Conservation (phyloP, 2,797 vertebrate genomes). For the Miichthys miiuy region DNA sequence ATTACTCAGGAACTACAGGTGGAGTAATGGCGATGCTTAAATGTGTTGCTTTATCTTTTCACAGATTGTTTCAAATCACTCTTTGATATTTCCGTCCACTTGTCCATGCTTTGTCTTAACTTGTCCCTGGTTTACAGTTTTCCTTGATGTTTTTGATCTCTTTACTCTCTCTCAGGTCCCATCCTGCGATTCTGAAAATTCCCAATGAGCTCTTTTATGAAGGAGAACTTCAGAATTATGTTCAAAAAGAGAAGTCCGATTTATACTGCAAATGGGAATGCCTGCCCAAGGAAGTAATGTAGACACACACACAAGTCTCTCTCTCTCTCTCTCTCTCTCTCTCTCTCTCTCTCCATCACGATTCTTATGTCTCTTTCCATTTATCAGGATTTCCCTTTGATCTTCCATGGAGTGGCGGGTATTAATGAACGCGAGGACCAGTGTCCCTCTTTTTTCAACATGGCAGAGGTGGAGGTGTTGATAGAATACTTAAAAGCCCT, state of each 20-base stretch:
- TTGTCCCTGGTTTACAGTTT: background rate
- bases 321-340: background rate
- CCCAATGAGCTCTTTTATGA: constrained; percentile 91
- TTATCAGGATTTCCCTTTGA: constrained; percentile 90
- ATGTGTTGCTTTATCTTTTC: background rate
- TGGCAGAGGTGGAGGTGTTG: constrained; percentile 85
- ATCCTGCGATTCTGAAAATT: constrained; percentile 87
- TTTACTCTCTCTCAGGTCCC: constrained; percentile 83
- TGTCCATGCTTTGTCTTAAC: background rate
- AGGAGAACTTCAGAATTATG: constrained; percentile 83
- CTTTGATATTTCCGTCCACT: background rate
- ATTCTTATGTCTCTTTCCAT: background rate
- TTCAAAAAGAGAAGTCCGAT: constrained; percentile 57
- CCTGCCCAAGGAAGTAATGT: constrained; percentile 84
- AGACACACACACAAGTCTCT: background rate
- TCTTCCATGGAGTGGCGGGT: constrained; percentile 91
- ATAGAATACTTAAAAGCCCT: constrained; percentile 87
- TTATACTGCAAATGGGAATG: constrained; percentile 88
- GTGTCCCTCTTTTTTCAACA: constrained; percentile 91
- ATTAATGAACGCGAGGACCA: constrained; percentile 85
- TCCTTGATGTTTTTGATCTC: background rate
- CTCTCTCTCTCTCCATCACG: background rate
- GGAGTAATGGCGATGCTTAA: background rate
- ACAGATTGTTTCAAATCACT: background rate
- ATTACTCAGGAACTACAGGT: constrained; percentile 94